Conservation (phyloP, 2,888 invertebrate species). For the Caenorhabditis afra region DNA sequence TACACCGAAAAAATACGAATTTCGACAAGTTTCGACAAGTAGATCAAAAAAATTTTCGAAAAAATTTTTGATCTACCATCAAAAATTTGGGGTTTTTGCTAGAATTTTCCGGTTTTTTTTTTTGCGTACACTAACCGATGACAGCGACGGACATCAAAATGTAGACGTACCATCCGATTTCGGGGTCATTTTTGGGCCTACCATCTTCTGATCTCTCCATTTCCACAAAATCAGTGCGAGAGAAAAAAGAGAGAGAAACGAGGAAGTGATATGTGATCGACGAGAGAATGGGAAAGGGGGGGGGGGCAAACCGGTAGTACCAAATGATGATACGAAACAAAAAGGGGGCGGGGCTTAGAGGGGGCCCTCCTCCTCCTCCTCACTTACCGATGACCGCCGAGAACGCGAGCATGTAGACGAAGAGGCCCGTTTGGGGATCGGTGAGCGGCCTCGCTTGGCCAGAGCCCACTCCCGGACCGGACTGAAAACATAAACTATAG, state of each 20-base stretch:
- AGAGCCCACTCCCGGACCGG: slow-evolving; percentile 44
- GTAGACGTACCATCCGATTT: slow-evolving; percentile 67
- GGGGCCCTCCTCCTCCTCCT: too few species aligned
- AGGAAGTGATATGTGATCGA: too few species aligned
- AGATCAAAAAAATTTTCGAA: too few species aligned
- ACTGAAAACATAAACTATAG: slow-evolving; percentile 16
- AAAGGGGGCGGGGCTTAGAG: background rate
- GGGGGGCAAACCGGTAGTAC: background rate
- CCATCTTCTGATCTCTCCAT: background rate
- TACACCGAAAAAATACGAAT: too few species aligned
- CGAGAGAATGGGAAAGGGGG: background rate
- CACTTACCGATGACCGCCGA: slow-evolving; percentile 69
- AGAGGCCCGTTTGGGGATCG: slow-evolving; percentile 63
- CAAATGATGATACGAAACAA: background rate
- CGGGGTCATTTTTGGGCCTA: slow-evolving; percentile 39
- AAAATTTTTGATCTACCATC: background rate
- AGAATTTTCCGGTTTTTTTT: background rate
- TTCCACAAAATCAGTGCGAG: slow-evolving; percentile 1
- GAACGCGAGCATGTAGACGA: slow-evolving; percentile 70
- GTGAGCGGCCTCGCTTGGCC: slow-evolving; percentile 51
- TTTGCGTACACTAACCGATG: slow-evolving; percentile 16
- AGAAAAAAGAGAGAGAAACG: background rate
- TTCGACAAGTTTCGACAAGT: too few species aligned
- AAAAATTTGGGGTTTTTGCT: background rate
- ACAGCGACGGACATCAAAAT: slow-evolving; percentile 32